Evolutionary conservation across 2,888 invertebrate genomes (phyloP), one percentile per base, ranked within the genome.

Genomic region (Stenoptilia bipunctidactyla): DNA sequence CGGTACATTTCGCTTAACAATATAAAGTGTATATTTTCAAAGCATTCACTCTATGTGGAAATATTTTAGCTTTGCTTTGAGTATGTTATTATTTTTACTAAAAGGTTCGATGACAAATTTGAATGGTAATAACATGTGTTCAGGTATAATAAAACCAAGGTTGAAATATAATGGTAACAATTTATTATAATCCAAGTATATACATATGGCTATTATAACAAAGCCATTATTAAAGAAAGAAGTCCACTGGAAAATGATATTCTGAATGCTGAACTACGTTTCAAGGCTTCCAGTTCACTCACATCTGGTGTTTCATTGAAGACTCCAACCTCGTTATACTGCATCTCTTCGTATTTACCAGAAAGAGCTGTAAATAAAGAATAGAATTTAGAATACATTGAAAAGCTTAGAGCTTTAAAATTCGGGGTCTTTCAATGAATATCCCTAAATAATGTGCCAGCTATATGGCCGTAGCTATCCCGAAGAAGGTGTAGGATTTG

Each of bases 321-420:
- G 37, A 74, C 74, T 5, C 68, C 64, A 37, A 80, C 61, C 50
- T 82, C 82, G 49, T 77, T 82, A 65, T 82, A 80, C 56, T 77
- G 79, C 71, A 74, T 73, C 51, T 83, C 83, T 46, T 82, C 83
- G 45, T 70, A 82, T 48, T 80, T 80, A 38, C 83, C 80, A 48
- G 82, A 74, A 48, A 82, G 53, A 41, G 83, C 83, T 83, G 75
- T 40, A 62, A 8, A 20, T 67, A 42, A 42, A 39, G 47, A 45
- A 27, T 5, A 20, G n/a, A n/a, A n/a, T n/a, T n/a, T n/a, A n/a
- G n/a, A n/a, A n/a, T n/a, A n/a, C n/a, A n/a, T n/a, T n/a, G n/a
- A n/a, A n/a, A n/a, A n/a, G n/a, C n/a, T n/a, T n/a, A n/a, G n/a
- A n/a, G n/a, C n/a, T n/a, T n/a, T n/a, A n/a, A n/a, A n/a, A n/a